Conservation (phyloP, 2,888 invertebrate genomes). For the Pyralis farinalis region DNA sequence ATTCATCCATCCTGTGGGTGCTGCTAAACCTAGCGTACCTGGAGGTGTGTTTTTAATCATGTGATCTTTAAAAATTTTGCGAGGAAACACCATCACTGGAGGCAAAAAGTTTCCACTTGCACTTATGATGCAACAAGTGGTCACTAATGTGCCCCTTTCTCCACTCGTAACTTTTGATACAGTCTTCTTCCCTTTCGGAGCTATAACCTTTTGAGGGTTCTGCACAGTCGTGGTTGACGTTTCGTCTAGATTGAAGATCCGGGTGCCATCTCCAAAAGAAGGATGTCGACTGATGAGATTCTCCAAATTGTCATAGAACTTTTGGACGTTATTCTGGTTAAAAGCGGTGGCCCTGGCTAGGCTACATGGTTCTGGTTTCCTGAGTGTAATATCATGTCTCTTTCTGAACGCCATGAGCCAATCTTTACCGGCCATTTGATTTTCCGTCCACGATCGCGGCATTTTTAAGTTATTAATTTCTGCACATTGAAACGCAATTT, state of each 20-base stretch:
- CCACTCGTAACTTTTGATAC: conserved; percentile 33
- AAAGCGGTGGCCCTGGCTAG: conserved; percentile 15
- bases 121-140: conserved; percentile 32
- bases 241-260: conserved; percentile 14
- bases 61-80: conserved; percentile 27
- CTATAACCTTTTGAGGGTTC: conserved; percentile 11
- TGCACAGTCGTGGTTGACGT: conserved; percentile 16
- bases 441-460: conserved; percentile 11
- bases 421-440: conserved; percentile 16
- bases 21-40: conserved; percentile 9
- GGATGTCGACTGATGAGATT: conserved; percentile 8
- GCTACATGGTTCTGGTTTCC: conserved; percentile 13
- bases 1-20: conserved; percentile 11
- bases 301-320: conserved; percentile 15
- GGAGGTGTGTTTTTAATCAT: conserved; percentile 17
- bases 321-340: conserved; percentile 9
- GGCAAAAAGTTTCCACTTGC: conserved; percentile 33
- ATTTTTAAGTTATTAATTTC: conserved; percentile 18
- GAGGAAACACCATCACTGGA: conserved; percentile 40
- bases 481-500: conserved; percentile 15
- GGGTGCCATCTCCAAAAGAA: conserved; percentile 12
- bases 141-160: conserved; percentile 37
- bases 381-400: conserved; percentile 9
- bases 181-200: conserved; percentile 12
- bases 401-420: conserved; percentile 14